Evolutionary conservation across 2,888 invertebrate species (phyloP), one percentile per base, ranked within the genome.

Genomic region (Ischnura elegans): DNA sequence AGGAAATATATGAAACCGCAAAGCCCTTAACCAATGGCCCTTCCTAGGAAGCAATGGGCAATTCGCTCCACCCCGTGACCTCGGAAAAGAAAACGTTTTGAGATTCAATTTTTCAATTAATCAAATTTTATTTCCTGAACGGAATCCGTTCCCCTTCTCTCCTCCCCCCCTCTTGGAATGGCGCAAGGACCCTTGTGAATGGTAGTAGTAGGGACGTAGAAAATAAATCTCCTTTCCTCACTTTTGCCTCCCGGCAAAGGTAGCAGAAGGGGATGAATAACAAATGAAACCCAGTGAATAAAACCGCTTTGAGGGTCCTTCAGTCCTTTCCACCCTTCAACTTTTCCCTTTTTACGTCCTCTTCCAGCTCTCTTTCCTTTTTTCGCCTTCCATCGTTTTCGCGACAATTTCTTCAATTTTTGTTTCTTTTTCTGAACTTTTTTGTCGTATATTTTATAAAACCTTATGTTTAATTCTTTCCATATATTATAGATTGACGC

Each of bases 41-140:
- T 13, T 76, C 5, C 6, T 10, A 76, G 36, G 25, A 36, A 6
- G 76, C 76, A 36, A 36, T 76, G 76, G 76, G 13, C 76, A 16
- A 10, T 51, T 51, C 36, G 29, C 76, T 29, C 25, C 13, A 76
- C 36, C 36, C 36, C 13, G 36, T 36, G 76, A 76, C 36, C 36
- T 29, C 36, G 0, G 76, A 25, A 3, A 36, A 13, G 76, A 76
- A 36, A 25, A 36, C 25, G 76, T 76, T 51, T 76, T 76, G 76
- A 76, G 76, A 36, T 10, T 16, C 76, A 76, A 76, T 76, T 76
- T 76, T 76, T 76, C 76, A 36, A 76, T 76, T 76, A 36, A 76
- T 76, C 13, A 76, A 76, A 76, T 76, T 76, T 76, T 76, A 76
- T 76, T 76, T 76, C 76, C 76, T 36, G 76, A 76, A 76, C 13